Evolutionary conservation across 2,888 invertebrate genomes (phyloP).

Genomic region (Leucania comma): DNA sequence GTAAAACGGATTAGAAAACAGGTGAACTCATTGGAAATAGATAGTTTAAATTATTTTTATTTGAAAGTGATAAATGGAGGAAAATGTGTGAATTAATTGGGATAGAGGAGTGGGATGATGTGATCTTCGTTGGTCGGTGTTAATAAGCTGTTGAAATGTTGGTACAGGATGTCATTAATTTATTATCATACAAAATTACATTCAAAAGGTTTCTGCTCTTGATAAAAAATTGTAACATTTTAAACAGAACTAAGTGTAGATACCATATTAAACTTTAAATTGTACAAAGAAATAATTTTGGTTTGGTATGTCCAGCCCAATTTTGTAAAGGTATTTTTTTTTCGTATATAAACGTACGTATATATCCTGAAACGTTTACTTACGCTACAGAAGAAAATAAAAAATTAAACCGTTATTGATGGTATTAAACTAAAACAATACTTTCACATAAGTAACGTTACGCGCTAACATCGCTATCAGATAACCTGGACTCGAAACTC

Average conservation of each 20-base stretch:
- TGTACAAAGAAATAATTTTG: no score
- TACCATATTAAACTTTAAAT: no score
- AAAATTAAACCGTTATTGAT: no score
- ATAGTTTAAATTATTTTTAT: neutral
- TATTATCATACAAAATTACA: neutral
- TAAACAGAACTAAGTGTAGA: neutral
- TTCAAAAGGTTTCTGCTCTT: neutral
- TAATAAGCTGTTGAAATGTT: neutral
- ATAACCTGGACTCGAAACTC: no score
- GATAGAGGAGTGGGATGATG: slow-evolving; percentile 5
- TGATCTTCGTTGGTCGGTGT: neutral
- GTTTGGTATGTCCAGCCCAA: no score
- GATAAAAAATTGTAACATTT: neutral
- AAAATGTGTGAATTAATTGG: slow-evolving; percentile 14
- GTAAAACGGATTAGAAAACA: neutral
- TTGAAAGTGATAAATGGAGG: slow-evolving; percentile 12
- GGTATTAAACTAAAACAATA: no score
- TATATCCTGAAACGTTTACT: no score
- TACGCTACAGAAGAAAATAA: no score
- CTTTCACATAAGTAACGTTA: no score
- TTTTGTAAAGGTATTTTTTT: no score
- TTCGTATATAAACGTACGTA: no score
- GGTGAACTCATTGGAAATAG: neutral
- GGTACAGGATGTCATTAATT: neutral
- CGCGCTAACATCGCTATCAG: no score